Evolutionary conservation across 92 coral and sea anemone species (phyloP).

Genomic region (Pocillopora meandrina): DNA sequence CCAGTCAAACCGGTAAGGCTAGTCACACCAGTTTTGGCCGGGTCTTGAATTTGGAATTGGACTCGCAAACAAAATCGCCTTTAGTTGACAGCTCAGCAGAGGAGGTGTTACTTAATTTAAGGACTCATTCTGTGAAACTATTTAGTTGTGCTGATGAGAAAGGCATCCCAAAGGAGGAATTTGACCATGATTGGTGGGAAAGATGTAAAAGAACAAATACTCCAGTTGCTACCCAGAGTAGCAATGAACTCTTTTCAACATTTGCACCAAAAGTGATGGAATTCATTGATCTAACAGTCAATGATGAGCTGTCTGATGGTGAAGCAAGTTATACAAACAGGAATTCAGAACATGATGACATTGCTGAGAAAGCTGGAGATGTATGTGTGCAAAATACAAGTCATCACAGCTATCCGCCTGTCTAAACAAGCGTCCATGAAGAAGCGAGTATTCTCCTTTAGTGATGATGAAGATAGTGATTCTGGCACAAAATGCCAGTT

Average conservation of each 20-base stretch:
- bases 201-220: neutral
- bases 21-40: conserved; percentile 16
- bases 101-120: neutral
- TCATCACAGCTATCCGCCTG: neutral
- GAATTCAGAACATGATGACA: neutral
- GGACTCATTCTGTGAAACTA: neutral
- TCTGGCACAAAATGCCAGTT: neutral
- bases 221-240: neutral
- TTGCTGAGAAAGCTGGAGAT: neutral
- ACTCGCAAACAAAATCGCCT: neutral
- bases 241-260: neutral
- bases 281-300: conserved; percentile 25
- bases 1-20: conserved; percentile 16
- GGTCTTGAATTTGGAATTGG: neutral
- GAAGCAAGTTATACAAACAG: neutral
- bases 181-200: neutral
- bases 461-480: conserved; percentile 35
- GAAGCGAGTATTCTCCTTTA: conserved; percentile 8
- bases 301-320: neutral
- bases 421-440: neutral
- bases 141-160: conserved; percentile 17
- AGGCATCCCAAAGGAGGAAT: neutral
- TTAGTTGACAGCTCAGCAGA: neutral
- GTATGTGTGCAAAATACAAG: neutral
- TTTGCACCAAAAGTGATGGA: neutral